Conservation (phyloP, 92 coral and sea anemone species). For the Bergia puertoricense region DNA sequence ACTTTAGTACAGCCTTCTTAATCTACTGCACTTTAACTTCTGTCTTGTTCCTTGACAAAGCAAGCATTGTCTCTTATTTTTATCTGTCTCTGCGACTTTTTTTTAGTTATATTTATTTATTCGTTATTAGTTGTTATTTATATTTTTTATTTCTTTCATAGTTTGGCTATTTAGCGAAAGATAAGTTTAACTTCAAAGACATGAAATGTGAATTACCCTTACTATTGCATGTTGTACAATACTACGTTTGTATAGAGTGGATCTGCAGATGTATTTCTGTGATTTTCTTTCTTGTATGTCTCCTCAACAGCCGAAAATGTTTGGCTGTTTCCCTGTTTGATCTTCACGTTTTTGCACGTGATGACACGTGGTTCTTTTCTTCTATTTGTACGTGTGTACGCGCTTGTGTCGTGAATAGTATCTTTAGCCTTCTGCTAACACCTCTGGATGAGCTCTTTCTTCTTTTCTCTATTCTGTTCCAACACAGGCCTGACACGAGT, state of each 20-base stretch:
- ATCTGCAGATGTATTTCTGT: background rate
- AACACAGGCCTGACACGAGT: conserved; percentile 37
- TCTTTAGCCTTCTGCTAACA: background rate
- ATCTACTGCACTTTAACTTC: background rate
- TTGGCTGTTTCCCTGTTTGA: background rate
- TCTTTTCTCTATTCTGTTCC: conserved; percentile 9
- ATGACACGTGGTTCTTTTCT: background rate
- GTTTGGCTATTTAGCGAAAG: background rate
- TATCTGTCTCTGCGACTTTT: background rate
- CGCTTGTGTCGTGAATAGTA: background rate
- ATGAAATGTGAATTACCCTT: background rate
- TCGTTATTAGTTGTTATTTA: background rate
- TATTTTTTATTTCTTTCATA: no score
- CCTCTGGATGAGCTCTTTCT: background rate
- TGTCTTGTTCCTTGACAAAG: background rate
- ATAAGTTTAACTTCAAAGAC: background rate
- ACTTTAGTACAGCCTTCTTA: background rate
- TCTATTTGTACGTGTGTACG: background rate
- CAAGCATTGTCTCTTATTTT: background rate
- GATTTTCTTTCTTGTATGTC: background rate
- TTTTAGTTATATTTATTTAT: no score
- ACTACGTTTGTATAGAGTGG: background rate
- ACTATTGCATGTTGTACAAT: no score
- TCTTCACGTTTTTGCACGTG: background rate
- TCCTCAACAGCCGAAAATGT: background rate